Base-by-base conservation (phyloP, 64 coral and sea anemone genomes). In the Montipora sp. region DNA sequence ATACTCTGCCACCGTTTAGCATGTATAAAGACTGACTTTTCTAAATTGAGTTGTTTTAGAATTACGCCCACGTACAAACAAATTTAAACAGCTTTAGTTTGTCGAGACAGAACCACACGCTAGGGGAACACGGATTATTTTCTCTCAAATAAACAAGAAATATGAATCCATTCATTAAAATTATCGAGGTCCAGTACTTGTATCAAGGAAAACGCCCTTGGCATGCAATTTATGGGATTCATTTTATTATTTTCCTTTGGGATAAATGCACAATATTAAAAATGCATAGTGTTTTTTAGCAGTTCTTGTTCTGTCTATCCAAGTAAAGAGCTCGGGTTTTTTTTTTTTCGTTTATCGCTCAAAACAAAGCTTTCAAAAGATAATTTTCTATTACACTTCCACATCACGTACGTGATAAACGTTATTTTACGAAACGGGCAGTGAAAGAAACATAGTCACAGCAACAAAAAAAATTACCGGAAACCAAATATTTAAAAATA, bases 231-330 rank as follows among this genome's bases (percentile, higher is more conserved):
- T 16, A 59, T 57, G 50, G 11, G 18, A 83, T 47, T 18, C 14
- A 18, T 18, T 61, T 83, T 27, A 13, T 83, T 83, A 43, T 65
- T 83, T 81, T 66, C 46, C 80, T 19, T 27, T 7, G 16, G 58
- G 59, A 46, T 65, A 65, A 83, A 66, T 27, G 22, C 59, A 14
- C 3, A 65, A 66, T 67, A 83, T 83, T 67, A 83, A 83, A 83
- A 67, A 83, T 83, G 58, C 59, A 83, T 83, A 58, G 80, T 83
- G 58, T 83, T 83, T 83, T 83, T 45, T 12, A 7, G 8, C 57
- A 58, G 23, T 83, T 83, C 22, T 46, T 61, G 11, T 65, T 66
- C 24, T 65, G 22, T 60, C 16, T 36, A 20, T 67, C 27, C 10
- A 12, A 47, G 20, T 59, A 66, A 46, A 18, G 7, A 16, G 80